Conservation (phyloP, 2,888 invertebrate genomes). For the Microplitis manilae region DNA sequence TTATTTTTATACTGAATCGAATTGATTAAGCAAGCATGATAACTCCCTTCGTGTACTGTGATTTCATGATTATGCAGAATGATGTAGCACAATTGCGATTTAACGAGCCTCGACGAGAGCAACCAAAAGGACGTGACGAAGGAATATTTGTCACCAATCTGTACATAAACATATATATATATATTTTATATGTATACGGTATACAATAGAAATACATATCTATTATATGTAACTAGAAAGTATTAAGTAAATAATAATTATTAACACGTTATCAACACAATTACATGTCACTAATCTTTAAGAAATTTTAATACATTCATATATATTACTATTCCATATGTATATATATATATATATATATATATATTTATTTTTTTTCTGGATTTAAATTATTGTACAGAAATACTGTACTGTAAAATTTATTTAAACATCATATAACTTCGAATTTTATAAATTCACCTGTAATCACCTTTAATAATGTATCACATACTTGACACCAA, state of each 20-base stretch:
- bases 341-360: no score
- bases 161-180: slow-evolving; percentile 27
- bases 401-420: no score
- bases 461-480: no score
- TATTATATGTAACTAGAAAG: neutral
- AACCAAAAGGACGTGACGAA: slow-evolving; percentile 54
- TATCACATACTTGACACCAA: no score
- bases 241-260: neutral
- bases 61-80: slow-evolving; percentile 53
- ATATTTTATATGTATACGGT: slow-evolving; percentile 25
- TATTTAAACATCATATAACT: no score
- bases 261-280: neutral
- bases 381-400: no score
- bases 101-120: slow-evolving; percentile 52
- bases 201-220: slow-evolving; percentile 11
- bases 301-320: neutral
- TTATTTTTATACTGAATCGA: slow-evolving; percentile 40
- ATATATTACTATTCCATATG: neutral
- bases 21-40: slow-evolving; percentile 46
- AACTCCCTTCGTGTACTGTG: slow-evolving; percentile 41
- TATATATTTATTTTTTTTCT: no score
- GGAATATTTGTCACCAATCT: slow-evolving; percentile 50
- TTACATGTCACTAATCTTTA: neutral
- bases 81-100: slow-evolving; percentile 54
- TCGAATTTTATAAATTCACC: no score